Percentiles rank a stretch among this genome's conserved stretches.
Evolutionary conservation across 2,888 invertebrate species (phyloP).

Genomic region (Ormyrus thymus): DNA sequence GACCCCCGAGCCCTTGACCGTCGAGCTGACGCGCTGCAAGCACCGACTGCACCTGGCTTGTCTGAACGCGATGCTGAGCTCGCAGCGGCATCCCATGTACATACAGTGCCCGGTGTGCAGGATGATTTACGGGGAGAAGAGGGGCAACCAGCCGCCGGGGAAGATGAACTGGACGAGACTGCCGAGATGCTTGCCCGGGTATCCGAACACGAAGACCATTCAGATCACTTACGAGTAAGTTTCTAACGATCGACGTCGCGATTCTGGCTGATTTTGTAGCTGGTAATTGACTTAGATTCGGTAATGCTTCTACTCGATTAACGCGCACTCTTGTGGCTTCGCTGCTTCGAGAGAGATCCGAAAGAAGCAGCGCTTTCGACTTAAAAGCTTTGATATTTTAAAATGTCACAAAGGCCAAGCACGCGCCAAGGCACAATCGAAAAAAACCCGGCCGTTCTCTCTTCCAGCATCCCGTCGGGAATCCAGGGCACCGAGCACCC

Average conservation of each 20-base stretch:
- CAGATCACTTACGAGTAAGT: conserved; percentile 88
- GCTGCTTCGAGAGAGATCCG: no score
- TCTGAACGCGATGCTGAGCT: conserved; percentile 84
- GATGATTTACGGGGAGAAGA: conserved; percentile 86
- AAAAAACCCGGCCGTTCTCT: no score
- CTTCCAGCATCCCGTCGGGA: conserved; percentile 86
- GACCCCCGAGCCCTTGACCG: conserved; percentile 77
- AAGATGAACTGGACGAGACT: conserved; percentile 89
- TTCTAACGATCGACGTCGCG: not conserved
- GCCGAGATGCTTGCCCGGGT: conserved; percentile 83
- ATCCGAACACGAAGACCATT: conserved; percentile 83
- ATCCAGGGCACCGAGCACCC: conserved; percentile 88
- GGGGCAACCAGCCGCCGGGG: conserved; percentile 88
- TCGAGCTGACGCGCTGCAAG: conserved; percentile 83
- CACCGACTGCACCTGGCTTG: conserved; percentile 90
- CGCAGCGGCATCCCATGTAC: conserved; percentile 80
- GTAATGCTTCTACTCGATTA: no score
- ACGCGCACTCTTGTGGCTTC: no score
- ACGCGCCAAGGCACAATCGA: no score
- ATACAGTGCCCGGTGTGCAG: conserved; percentile 93
- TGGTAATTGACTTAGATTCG: no score
- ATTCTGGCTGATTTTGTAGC: no score
- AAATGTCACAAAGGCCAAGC: no score
- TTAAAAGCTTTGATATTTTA: no score
- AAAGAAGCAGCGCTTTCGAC: no score